Evolutionary conservation across 2,888 invertebrate species (phyloP).

Genomic region (Drosophila formosana): DNA sequence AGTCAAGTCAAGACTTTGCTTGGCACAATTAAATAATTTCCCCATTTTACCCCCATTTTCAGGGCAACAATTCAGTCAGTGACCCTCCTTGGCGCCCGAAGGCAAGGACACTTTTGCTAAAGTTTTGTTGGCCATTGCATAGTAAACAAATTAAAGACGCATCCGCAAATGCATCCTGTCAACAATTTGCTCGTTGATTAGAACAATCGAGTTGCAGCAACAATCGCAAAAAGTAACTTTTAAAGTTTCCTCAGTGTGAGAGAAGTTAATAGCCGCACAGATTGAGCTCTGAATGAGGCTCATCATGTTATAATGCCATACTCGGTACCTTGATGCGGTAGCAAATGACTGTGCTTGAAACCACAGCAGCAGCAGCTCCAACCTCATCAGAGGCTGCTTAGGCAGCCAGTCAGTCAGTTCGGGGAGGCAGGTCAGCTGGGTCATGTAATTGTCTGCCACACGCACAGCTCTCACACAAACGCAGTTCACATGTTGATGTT

Average conservation of each 20-base stretch:
- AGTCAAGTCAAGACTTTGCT: slow-evolving; percentile 7
- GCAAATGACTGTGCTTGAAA: slow-evolving; percentile 12
- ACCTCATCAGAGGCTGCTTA: slow-evolving; percentile 37
- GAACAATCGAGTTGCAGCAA: slow-evolving; percentile 65
- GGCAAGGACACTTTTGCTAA: slow-evolving; percentile 32
- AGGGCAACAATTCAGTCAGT: slow-evolving; percentile 50
- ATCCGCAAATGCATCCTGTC: slow-evolving; percentile 82
- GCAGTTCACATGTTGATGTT: slow-evolving; percentile 24
- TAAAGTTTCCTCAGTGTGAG: slow-evolving; percentile 53
- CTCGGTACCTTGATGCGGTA: slow-evolving; percentile 41
- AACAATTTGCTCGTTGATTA: slow-evolving; percentile 76
- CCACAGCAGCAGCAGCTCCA: slow-evolving; percentile 14
- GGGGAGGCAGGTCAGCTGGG: slow-evolving; percentile 2
- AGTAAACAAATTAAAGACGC: slow-evolving; percentile 80
- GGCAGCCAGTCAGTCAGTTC: slow-evolving; percentile 35
- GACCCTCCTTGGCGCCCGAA: neutral
- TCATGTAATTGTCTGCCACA: slow-evolving; percentile 68
- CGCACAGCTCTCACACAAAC: slow-evolving; percentile 29
- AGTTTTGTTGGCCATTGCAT: slow-evolving; percentile 52
- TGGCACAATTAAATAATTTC: slow-evolving; percentile 68
- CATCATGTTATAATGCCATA: slow-evolving; percentile 71
- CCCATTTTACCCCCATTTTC: slow-evolving; percentile 28
- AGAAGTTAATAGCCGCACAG: slow-evolving; percentile 48
- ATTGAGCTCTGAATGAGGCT: slow-evolving; percentile 69
- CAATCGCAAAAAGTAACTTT: neutral